Base-by-base conservation (phyloP, 2,888 invertebrate species). In the Antheraea yamamai region DNA sequence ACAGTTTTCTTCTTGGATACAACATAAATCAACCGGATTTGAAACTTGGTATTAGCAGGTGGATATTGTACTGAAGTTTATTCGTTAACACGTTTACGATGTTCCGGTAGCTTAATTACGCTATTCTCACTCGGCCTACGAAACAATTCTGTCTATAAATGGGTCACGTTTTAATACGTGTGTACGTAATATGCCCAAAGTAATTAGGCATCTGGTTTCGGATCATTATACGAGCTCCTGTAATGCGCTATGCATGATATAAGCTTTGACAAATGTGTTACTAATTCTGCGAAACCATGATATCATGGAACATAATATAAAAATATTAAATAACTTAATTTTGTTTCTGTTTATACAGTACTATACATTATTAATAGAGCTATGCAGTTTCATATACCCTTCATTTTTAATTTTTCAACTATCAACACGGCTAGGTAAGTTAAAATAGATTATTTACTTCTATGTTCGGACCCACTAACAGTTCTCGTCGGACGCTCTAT, bases 121-220 rank as follows among this genome's bases (percentile, higher is more conserved):
- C 64, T 64, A 66, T 26, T 66, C 64, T 66, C 64, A 66, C 64
- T 26, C 16, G 64, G 30, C 16, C 64, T 66, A 30, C 7, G 64
- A 66, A 66, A 66, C 30, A 26, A 30, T 30, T 66, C 30, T 12
- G 64, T 30, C 64, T 66, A 66, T 26, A 66, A 30, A 66, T 30
- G 26, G 64, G 30, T 30, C 16, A 66, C 64, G 64, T 66, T 66
- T 66, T 66, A 66, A 66, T 66, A 66, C 64, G 64, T 14, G 4
- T 20, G 64, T 66, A 66, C 64, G 64, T 66, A 30, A 66, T 66
- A 66, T 30, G 30, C 14, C 26, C 16, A 30, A 66, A 16, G 30
- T 30, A 66, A 66, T 66, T 66, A 30, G 64, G 64, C 12, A 16
- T 66, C 23, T 26, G 64, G 30, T 30, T 66, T 66, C 64, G 4